Conservation (phyloP, 2,797 vertebrate species). For the Allobates femoralis region DNA sequence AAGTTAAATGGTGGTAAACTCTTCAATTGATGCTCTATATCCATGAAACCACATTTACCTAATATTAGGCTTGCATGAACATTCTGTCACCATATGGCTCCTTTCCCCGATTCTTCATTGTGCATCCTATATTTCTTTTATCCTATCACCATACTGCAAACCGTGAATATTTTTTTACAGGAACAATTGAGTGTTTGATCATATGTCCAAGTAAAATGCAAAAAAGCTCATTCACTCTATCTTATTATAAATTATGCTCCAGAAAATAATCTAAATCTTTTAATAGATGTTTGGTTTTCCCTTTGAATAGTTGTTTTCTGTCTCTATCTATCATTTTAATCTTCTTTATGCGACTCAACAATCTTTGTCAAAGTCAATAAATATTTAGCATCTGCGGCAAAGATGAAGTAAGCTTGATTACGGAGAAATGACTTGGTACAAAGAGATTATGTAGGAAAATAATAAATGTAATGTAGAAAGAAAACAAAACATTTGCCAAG, state of each 20-base stretch:
- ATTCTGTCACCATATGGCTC: not conserved
- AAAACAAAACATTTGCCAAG: not conserved
- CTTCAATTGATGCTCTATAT: not conserved
- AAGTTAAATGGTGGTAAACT: too few species aligned
- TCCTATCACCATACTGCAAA: slow-evolving; percentile 7
- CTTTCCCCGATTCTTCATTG: slow-evolving; percentile 16
- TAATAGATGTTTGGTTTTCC: slow-evolving; percentile 2
- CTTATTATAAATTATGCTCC: slow-evolving; percentile 6
- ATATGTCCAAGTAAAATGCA: slow-evolving; percentile 34
- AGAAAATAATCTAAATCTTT: slow-evolving; percentile 37
- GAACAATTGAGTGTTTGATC: slow-evolving; percentile 37
- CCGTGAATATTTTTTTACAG: slow-evolving; percentile 39
- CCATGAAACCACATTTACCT: not conserved
- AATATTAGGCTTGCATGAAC: slow-evolving; percentile 4
- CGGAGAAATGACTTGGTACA: not conserved
- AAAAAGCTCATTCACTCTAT: not conserved
- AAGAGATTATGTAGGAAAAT: not conserved
- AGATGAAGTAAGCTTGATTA: slow-evolving; percentile 7
- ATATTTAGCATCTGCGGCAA: slow-evolving; percentile 25
- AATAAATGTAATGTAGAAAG: not conserved
- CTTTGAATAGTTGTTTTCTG: slow-evolving; percentile 22
- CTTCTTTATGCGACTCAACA: not conserved
- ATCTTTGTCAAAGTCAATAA: slow-evolving; percentile 9
- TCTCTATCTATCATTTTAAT: slow-evolving; percentile 31
- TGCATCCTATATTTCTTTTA: slow-evolving; percentile 15